Evolutionary conservation across 2,888 invertebrate species (phyloP).

Genomic region (Diplazon laetatorius): DNA sequence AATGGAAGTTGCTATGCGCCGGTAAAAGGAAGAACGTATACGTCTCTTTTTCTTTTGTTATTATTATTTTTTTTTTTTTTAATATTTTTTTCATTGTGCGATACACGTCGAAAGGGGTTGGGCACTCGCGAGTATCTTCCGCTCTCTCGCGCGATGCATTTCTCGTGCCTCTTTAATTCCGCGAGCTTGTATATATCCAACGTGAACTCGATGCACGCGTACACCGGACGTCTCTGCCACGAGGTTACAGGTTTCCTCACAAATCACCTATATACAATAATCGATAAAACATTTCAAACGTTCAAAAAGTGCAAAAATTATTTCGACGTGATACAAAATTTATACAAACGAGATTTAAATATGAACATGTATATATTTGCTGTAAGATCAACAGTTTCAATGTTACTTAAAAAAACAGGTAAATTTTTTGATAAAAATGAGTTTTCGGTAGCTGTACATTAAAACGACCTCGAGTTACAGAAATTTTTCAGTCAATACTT

Average conservation of each 20-base stretch:
- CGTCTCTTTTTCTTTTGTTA: too few relatives aligned
- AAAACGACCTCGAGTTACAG: too few relatives aligned
- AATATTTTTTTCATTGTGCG: constrained; percentile 59
- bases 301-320: too few relatives aligned
- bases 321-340: too few relatives aligned
- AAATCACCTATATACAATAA: too few relatives aligned
- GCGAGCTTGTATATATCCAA: constrained; percentile 45
- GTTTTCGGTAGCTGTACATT: too few relatives aligned
- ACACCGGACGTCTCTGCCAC: constrained; percentile 12
- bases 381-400: too few relatives aligned
- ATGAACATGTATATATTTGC: constrained; percentile 62
- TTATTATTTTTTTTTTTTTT: too few relatives aligned
- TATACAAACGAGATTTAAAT: too few relatives aligned
- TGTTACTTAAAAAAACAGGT: background rate
- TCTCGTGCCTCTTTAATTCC: constrained; percentile 22
- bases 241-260: constrained; percentile 43
- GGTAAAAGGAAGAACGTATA: constrained; percentile 33
- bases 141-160: constrained; percentile 25
- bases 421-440: background rate
- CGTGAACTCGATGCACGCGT: constrained; percentile 48
- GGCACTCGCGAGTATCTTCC: constrained; percentile 36
- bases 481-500: too few relatives aligned
- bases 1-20: constrained; percentile 64
- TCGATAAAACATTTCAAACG: too few relatives aligned
- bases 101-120: constrained; percentile 53